Evolutionary conservation across 2,888 invertebrate species (phyloP).

Genomic region (Dione juno): DNA sequence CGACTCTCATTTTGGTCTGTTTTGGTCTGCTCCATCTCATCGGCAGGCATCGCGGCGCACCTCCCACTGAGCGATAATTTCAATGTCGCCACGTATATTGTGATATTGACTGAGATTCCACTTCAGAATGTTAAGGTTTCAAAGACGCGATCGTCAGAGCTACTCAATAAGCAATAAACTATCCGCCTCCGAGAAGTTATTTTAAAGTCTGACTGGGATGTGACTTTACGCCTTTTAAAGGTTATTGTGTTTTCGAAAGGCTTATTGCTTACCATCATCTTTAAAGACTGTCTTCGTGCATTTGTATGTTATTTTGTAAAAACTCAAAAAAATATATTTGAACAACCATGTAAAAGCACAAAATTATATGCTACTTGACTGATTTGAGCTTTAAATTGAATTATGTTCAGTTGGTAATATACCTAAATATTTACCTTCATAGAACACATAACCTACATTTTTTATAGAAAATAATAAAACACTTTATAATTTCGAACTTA

Average conservation of each 20-base stretch:
- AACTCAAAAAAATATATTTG: not conserved
- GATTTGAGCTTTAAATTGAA: not conserved
- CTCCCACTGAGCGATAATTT: constrained; percentile 82
- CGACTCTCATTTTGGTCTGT: constrained; percentile 71
- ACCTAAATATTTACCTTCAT: too few species aligned
- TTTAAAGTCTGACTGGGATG: constrained; percentile 75
- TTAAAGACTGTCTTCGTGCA: constrained; percentile 33
- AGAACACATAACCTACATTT: not conserved
- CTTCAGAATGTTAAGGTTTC: constrained; percentile 76
- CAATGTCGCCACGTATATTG: constrained; percentile 78
- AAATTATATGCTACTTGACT: not conserved
- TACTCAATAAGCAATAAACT: constrained; percentile 83
- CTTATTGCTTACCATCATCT: constrained; percentile 45
- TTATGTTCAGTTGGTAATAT: not conserved
- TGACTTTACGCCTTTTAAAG: constrained; percentile 82
- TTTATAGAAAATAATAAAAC: not conserved
- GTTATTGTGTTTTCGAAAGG: constrained; percentile 80
- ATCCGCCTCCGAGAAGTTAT: constrained; percentile 81
- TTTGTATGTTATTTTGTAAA: constrained; percentile 33
- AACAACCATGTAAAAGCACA: not conserved
- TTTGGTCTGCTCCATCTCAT: constrained; percentile 69
- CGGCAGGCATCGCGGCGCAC: constrained; percentile 59
- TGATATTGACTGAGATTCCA: constrained; percentile 81
- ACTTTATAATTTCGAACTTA: constrained; percentile 1
- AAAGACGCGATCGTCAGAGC: constrained; percentile 78